These are phyloP conservation scores for Aphelenchoides besseyi DNA, from an alignment of 1,140 invertebrate genomes.

Conservation along the genomic window DNA sequence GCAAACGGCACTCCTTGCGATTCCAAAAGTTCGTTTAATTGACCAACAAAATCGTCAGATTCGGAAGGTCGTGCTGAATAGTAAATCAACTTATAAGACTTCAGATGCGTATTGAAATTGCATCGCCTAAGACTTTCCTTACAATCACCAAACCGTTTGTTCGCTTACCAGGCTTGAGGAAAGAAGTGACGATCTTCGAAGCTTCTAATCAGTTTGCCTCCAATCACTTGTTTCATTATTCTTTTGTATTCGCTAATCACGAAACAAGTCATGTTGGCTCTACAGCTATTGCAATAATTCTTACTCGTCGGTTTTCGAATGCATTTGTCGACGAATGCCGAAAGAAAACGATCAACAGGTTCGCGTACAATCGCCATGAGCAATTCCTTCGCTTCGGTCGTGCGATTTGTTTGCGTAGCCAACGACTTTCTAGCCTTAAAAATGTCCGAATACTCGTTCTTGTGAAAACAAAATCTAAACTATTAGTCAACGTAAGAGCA, in stretches of 20 bases:
- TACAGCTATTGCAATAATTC: conserved; percentile 37
- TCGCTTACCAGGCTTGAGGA: conserved; percentile 32
- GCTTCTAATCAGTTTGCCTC: conserved; percentile 11
- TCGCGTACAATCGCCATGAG: conserved; percentile 29
- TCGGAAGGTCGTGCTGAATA: conserved; percentile 29
- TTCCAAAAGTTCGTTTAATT: conserved; percentile 23
- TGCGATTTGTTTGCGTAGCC: too few species aligned
- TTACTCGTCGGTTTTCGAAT: conserved; percentile 19
- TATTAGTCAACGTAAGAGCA: not conserved
- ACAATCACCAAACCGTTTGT: conserved; percentile 11
- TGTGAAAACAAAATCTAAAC: conserved; percentile 27
- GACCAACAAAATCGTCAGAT: conserved; percentile 18
- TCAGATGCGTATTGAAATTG: conserved; percentile 24
- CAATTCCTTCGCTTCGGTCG: not conserved
- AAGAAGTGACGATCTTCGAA: conserved; percentile 46
- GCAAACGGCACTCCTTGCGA: conserved; percentile 27
- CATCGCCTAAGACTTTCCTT: conserved; percentile 41
- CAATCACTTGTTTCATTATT: conserved; percentile 24
- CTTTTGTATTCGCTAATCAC: conserved; percentile 36
- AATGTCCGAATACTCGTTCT: conserved; percentile 21
- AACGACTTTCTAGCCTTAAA: conserved; percentile 9
- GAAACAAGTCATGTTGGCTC: conserved; percentile 40
- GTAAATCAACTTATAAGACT: conserved; percentile 27
- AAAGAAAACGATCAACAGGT: conserved; percentile 36
- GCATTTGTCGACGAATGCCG: conserved; percentile 35